Base-by-base conservation (phyloP, 2,113 vertebrate genomes). In the Channa argus region DNA sequence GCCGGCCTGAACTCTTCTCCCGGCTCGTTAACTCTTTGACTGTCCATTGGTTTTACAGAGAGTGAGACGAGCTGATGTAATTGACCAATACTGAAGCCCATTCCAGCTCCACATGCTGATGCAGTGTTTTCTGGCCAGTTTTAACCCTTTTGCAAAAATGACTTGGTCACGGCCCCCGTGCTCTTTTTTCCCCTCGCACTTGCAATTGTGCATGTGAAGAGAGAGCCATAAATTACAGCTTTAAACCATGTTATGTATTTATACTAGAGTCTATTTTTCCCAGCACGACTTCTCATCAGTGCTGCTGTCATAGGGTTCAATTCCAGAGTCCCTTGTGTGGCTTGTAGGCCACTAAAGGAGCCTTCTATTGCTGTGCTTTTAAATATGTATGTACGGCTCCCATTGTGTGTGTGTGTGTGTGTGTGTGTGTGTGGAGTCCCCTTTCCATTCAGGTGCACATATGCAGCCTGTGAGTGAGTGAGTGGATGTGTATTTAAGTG, bases 21-120 rank as follows among this genome's bases (percentile, higher is more conserved):
- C 3, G 41, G 50, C 41, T 73, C 60, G 55, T 73, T 56, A 63
- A 51, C 51, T 33, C 5, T 55, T 73, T 44, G 60, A 72, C 59
- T 9, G 41, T 5, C 24, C 13, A 15, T 36, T 36, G 55, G n/a
- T 50, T 70, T 70, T 59, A 34, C 8, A 68, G 4, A 8, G n/a
- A 2, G 1, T 24, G 37, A 34, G 67, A 49, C 36, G n/a, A 60
- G 13, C 46, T 11, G 15, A 58, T 39, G 46, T 50, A 46, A 59
- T 13, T 14, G n/a, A 3, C 24, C 39, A 3, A 34, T 15, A 46
- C 65, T 47, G 14, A 34, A 50, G 36, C 7, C 15, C 6, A 24
- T 24, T 24, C 24, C 24, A 24, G 24, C 5, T 5, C 10, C 36
- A 4, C 5, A 38, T 59, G 54, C 55, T 60, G 67, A 60, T 24